phyloP scores from a whole-genome alignment of 2,797 vertebrate genomes.

The Labeo calbasu region DNA sequence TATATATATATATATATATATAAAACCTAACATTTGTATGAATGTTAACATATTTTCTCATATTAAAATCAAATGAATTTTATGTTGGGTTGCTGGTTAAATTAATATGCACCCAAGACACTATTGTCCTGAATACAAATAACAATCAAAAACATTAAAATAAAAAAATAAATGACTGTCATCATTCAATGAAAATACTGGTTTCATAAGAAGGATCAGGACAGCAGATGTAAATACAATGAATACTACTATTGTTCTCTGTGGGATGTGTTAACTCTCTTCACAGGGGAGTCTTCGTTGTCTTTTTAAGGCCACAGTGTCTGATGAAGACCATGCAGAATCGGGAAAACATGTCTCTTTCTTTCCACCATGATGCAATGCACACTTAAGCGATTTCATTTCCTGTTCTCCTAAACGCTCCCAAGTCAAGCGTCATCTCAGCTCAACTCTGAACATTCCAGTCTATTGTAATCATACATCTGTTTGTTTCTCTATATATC shows the following conservation, averaged over 20 bases:
- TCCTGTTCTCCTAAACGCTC: conserved; percentile 54
- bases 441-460: conserved; percentile 35
- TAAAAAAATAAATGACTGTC: neutral
- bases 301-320: conserved; percentile 33
- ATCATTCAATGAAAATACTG: neutral
- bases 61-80: neutral
- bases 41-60: too few relatives aligned
- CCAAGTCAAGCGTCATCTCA: conserved; percentile 43
- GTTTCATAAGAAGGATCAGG: conserved; percentile 20
- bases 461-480: neutral
- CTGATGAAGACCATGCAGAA: conserved; percentile 54
- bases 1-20: neutral
- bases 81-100: neutral
- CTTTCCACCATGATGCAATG: conserved; percentile 72
- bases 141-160: neutral
- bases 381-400: conserved; percentile 46
- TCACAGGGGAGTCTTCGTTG: conserved; percentile 19
- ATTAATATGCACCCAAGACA: neutral
- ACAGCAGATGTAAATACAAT: conserved; percentile 13
- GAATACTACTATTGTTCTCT: conserved; percentile 18
- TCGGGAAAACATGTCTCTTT: conserved; percentile 71
- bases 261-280: neutral
- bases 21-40: neutral
- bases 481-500: neutral
- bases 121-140: neutral